These are phyloP conservation scores for Anthonomus grandis DNA, from an alignment of 1,140 invertebrate genomes.

Conservation along the genomic window DNA sequence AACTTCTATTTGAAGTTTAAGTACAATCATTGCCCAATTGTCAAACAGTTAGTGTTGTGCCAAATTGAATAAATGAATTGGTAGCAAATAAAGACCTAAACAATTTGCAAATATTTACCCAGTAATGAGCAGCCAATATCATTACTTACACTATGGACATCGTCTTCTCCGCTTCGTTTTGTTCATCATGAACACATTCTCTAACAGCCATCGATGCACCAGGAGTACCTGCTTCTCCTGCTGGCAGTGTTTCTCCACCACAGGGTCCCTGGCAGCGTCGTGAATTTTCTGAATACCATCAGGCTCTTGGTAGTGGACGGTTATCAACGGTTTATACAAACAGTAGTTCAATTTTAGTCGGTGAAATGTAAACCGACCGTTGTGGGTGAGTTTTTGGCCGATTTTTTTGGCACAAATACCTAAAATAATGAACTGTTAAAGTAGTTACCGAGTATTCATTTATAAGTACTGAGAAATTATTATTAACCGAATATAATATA, in stretches of 20 bases:
- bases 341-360: conserved; percentile 21
- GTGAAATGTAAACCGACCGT: conserved; percentile 26
- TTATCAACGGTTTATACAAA: conserved; percentile 24
- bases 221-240: conserved; percentile 17
- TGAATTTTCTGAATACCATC: conserved; percentile 22
- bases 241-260: conserved; percentile 21
- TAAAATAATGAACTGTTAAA: conserved; percentile 2
- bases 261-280: conserved; percentile 9
- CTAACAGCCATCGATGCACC: conserved; percentile 26
- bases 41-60: no score
- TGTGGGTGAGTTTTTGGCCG: conserved; percentile 18
- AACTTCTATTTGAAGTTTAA: no score
- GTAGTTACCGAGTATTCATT: not conserved
- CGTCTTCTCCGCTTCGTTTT: conserved; percentile 29
- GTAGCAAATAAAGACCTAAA: no score
- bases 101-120: no score
- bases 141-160: no score
- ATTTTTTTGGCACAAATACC: conserved; percentile 30
- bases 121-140: no score
- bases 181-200: conserved; percentile 24
- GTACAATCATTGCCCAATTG: no score
- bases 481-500: not conserved
- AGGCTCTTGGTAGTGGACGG: conserved; percentile 26
- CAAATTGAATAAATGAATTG: no score
- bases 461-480: not conserved